phyloP scores from a whole-genome alignment of 2,797 vertebrate genomes.

The Hydrocynus forskahlii region DNA sequence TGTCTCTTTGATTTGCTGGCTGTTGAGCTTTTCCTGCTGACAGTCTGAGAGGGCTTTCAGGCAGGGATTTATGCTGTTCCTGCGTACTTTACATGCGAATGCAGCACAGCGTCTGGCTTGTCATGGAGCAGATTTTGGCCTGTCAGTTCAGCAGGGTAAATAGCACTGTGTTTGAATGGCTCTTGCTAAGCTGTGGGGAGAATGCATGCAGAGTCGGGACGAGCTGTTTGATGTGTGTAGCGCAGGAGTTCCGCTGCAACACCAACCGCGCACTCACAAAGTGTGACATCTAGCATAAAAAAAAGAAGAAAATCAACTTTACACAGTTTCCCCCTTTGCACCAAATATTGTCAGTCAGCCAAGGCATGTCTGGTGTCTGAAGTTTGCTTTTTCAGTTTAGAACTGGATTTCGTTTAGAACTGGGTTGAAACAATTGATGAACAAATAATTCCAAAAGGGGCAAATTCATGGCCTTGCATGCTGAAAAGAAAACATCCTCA shows the following conservation, averaged over 20 bases:
- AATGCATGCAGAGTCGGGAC: background rate
- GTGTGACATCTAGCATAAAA: too few relatives aligned
- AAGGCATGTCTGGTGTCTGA: too few relatives aligned
- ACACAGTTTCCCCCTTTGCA: too few relatives aligned
- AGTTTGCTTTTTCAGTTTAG: too few relatives aligned
- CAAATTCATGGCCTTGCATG: too few relatives aligned
- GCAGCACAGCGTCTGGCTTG: background rate
- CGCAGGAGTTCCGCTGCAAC: background rate
- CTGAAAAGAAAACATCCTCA: too few relatives aligned
- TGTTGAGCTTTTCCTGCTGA: conserved; percentile 8
- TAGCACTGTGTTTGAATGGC: background rate
- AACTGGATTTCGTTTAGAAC: too few relatives aligned
- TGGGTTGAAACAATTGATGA: too few relatives aligned
- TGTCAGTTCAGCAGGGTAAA: background rate
- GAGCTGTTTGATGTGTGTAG: background rate
- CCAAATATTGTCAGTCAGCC: too few relatives aligned
- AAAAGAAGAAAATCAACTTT: too few relatives aligned
- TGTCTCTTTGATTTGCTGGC: conserved; percentile 14
- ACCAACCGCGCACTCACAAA: background rate
- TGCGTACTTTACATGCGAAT: background rate
- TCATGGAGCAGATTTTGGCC: background rate
- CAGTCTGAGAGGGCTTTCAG: conserved; percentile 18
- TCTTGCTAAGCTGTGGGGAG: background rate
- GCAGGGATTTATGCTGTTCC: conserved; percentile 23
- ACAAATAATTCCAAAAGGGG: too few relatives aligned